Base-by-base conservation (phyloP, 1,140 invertebrate genomes). In the Trachymyrmex septentrionalis region DNA sequence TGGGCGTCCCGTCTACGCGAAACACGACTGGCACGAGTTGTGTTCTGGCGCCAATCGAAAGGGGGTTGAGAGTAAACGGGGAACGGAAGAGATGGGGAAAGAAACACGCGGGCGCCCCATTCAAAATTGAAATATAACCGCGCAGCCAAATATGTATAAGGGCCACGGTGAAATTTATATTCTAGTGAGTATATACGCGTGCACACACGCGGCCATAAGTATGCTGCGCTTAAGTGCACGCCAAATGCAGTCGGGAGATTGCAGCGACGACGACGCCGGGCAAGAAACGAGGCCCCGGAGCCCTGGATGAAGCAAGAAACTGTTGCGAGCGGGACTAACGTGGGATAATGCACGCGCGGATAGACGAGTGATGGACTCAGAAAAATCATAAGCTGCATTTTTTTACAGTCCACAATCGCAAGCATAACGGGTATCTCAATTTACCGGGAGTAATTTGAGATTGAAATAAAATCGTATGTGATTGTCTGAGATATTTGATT, bases 81-180 rank as follows among this genome's bases (percentile, higher is more conserved):
- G n/a, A 16, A 38, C 57, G 16, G 44, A 34, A 38, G 3, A 57
- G 21, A 59, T n/a, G 34, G 48, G 48, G 55, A 91, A 90, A 92
- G 89, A n/a, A n/a, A 91, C 88, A 87, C 85, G 59, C 86, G 72
- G 67, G 82, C 53, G 82, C 57, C 24, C 24, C 76, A 87, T 89
- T 66, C 82, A 87, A 93, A 93, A 94, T 95, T 95, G 93, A 94
- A 94, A 94, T 94, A 95, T 95, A 94, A 94, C 93, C 91, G 88
- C 73, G 67, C 80, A 72, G 61, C 89, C 92, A 89, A 93, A 93
- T 93, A 92, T 88, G 92, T 90, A 91, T 86, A 76, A 86, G 71
- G 67, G 66, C 59, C 82, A 88, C 9, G 27, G 10, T 78, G 73
- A 86, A 91, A 88, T 91, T 91, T 91, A 91, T 91, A 91, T 87